A percentile compares a stretch with the other conserved stretches of the same genome.
These are phyloP conservation scores for Pseudomugil tenellus DNA, from an alignment of 2,797 vertebrate species.

Conservation along the genomic window DNA sequence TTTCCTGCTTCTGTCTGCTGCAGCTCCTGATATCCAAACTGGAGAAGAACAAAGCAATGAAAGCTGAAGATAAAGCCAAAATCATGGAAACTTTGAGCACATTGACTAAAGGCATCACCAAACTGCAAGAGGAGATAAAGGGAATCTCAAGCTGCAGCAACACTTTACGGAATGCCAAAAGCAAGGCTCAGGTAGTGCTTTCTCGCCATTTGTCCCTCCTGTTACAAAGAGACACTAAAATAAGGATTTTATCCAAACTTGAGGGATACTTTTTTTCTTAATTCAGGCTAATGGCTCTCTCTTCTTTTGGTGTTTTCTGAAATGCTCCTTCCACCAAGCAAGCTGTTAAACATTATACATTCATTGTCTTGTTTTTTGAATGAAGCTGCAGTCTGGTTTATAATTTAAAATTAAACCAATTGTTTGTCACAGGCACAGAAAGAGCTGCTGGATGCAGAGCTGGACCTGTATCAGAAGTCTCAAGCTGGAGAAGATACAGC, in stretches of 20 bases:
- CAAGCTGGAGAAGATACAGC: conserved; percentile 96
- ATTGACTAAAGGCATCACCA: conserved; percentile 94
- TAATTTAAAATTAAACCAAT: neutral
- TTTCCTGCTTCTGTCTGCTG: neutral
- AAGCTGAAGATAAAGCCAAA: conserved; percentile 94
- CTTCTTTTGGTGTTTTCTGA: neutral
- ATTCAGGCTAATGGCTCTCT: neutral
- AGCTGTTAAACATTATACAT: neutral
- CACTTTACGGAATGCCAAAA: conserved; percentile 86
- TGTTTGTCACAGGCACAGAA: conserved; percentile 88
- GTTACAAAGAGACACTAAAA: neutral
- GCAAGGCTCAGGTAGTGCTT: conserved; percentile 89
- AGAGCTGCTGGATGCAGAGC: conserved; percentile 94
- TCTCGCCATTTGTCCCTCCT: no score
- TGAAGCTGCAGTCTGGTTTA: neutral
- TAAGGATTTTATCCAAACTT: neutral
- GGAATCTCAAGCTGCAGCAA: conserved; percentile 82
- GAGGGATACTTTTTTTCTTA: neutral
- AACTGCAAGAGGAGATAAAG: conserved; percentile 97
- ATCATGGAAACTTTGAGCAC: conserved; percentile 92
- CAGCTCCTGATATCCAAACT: conserved; percentile 96
- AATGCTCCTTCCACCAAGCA: neutral
- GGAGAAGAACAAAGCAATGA: conserved; percentile 96
- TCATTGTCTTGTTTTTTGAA: neutral
- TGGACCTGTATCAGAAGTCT: conserved; percentile 96